Conservation (phyloP, 2,113 vertebrate genomes). For the Tachysurus vachellii region DNA sequence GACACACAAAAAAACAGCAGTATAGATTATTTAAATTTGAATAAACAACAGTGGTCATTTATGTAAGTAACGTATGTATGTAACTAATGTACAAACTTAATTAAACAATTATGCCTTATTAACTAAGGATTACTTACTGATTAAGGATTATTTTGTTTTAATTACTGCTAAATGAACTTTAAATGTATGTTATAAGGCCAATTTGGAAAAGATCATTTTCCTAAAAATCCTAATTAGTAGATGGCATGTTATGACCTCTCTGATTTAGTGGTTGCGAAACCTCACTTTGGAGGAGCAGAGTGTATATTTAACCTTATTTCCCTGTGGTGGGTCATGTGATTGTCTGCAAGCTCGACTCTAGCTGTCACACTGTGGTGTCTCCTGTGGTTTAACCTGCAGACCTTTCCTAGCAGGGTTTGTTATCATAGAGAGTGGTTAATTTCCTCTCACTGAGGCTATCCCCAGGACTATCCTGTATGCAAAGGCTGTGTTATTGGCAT, state of each 20-base stretch:
- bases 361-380: slow-evolving; percentile 36
- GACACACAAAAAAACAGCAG: not conserved
- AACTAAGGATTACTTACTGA: no score
- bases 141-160: not conserved
- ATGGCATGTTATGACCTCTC: not conserved
- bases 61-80: not conserved
- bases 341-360: slow-evolving; percentile 27
- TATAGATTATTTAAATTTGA: not conserved
- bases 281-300: slow-evolving; percentile 12
- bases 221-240: not conserved
- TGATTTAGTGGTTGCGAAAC: not conserved
- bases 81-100: not conserved
- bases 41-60: not conserved
- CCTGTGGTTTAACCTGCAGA: slow-evolving; percentile 21
- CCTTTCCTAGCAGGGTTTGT: slow-evolving; percentile 48
- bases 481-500: not conserved
- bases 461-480: not conserved
- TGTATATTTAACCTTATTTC: slow-evolving; percentile 47
- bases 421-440: slow-evolving; percentile 42
- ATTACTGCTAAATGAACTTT: not conserved
- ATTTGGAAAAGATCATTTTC: not conserved
- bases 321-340: slow-evolving; percentile 42
- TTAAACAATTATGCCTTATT: not conserved
- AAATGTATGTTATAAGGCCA: not conserved
- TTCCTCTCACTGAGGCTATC: slow-evolving; percentile 26